Conservation (phyloP, 2,797 vertebrate genomes). For the Gadopsis marmoratus region DNA sequence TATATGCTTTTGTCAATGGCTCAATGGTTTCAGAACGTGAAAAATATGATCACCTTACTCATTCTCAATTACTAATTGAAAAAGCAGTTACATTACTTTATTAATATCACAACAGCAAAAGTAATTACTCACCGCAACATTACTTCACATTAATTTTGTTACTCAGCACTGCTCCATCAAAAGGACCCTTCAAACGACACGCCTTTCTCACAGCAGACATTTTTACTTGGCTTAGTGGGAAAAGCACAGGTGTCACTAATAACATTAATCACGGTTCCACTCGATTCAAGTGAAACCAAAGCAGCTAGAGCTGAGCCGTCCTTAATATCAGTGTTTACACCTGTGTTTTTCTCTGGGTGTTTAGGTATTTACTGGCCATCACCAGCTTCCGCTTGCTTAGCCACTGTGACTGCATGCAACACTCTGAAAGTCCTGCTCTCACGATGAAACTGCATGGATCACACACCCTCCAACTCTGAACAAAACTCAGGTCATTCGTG, state of each 20-base stretch:
- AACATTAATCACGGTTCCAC: not conserved
- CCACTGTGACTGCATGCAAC: not conserved
- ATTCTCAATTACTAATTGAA: not conserved
- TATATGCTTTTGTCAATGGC: not conserved
- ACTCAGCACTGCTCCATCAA: not conserved
- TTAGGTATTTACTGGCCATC: not conserved
- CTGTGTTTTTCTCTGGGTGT: not conserved
- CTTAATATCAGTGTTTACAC: not conserved
- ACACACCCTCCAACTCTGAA: not conserved
- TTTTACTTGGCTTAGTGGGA: not conserved
- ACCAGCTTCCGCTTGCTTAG: not conserved
- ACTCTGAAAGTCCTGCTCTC: not conserved
- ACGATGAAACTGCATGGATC: not conserved
- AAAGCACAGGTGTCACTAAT: too few species aligned
- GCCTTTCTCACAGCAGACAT: too few species aligned
- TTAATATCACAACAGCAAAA: not conserved
- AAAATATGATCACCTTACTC: not conserved
- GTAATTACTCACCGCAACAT: not conserved
- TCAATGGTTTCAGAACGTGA: not conserved
- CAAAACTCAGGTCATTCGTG: not conserved
- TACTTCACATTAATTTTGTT: not conserved
- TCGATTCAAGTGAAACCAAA: too few species aligned
- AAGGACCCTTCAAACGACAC: too few species aligned
- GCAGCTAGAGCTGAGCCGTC: too few species aligned
- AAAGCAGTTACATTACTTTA: conserved; percentile 13